Evolutionary conservation across 2,797 vertebrate species (phyloP), one percentile per base, ranked within the genome.

Genomic region (Rhabdomys pumilio): DNA sequence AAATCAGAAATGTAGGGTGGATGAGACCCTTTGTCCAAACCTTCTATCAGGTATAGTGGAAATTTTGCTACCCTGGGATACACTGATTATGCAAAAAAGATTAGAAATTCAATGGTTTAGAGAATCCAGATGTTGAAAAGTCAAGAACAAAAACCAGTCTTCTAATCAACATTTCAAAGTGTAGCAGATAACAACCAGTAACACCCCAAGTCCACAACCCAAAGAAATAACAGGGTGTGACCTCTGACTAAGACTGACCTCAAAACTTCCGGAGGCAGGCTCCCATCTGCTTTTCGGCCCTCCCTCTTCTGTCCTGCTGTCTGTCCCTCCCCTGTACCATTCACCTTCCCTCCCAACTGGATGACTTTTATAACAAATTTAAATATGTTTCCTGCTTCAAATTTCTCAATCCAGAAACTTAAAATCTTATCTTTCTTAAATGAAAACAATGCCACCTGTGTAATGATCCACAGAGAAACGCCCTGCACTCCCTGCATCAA

Each of bases 141-240:
- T 47, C 82, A 91, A 17, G 65, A 90, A 88, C 34, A 93, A 95
- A 50, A 91, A 87, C 50, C 97, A 95, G 67, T 89, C 88, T 86
- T 55, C 82, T 96, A 96, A 96, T 95, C 93, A 85, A 94, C 87
- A 96, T 94, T 96, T 97, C 95, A 96, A 97, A 98, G 91, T 76
- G 67, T 94, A 87, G 38, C 9, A 97, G 95, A 97, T 96, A 97
- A 91, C 96, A 83, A 91, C 61, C 50, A 77, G 88, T 92, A 93
- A 95, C 95, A 96, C 89, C 96, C 75, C 94, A 91, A 1, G 41
- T 97, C 91, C 92, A 97, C 96, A 93, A 88, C 91, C 87, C 87
- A 79, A 94, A 97, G 92, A 96, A 97, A 96, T 89, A 95, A 94
- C 93, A 97, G 94, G 95, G 96, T 96, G 90, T 90, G 81, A 90